Evolutionary conservation across 2,888 invertebrate genomes (phyloP).

Genomic region (Lysandra coridon): DNA sequence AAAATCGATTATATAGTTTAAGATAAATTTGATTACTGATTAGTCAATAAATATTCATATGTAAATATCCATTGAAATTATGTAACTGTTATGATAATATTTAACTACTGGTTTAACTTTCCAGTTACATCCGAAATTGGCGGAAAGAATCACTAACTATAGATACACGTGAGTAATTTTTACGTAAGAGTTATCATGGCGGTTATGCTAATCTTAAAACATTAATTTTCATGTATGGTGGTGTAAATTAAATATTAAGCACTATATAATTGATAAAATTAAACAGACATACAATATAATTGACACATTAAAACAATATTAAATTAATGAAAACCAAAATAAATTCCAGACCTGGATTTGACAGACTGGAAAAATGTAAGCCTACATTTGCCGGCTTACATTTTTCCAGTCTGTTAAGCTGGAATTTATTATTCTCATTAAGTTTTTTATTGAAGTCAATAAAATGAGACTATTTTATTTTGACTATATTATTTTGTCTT

Average conservation of each 20-base stretch:
- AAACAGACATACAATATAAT: too few relatives aligned
- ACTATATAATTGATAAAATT: too few relatives aligned
- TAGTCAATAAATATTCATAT: constrained; percentile 4
- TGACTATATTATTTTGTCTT: too few relatives aligned
- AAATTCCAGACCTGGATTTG: too few relatives aligned
- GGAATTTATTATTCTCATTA: too few relatives aligned
- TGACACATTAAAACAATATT: too few relatives aligned
- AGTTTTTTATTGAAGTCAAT: too few relatives aligned
- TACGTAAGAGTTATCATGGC: background rate
- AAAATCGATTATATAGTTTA: background rate
- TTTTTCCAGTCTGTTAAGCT: too few relatives aligned
- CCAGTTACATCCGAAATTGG: background rate
- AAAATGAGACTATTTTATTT: too few relatives aligned
- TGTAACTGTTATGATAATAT: constrained; percentile 4
- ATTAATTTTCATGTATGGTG: background rate
- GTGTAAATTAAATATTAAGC: background rate
- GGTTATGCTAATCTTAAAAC: background rate
- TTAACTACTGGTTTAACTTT: constrained; percentile 4
- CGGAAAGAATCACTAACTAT: background rate
- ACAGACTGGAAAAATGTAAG: too few relatives aligned
- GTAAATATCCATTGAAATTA: background rate
- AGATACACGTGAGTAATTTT: background rate
- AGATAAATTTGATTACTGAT: background rate
- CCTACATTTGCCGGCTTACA: too few relatives aligned
- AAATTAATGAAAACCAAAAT: too few relatives aligned